Evolutionary conservation across 2,888 invertebrate species (phyloP).

Genomic region (Scaptomyza tumidula): DNA sequence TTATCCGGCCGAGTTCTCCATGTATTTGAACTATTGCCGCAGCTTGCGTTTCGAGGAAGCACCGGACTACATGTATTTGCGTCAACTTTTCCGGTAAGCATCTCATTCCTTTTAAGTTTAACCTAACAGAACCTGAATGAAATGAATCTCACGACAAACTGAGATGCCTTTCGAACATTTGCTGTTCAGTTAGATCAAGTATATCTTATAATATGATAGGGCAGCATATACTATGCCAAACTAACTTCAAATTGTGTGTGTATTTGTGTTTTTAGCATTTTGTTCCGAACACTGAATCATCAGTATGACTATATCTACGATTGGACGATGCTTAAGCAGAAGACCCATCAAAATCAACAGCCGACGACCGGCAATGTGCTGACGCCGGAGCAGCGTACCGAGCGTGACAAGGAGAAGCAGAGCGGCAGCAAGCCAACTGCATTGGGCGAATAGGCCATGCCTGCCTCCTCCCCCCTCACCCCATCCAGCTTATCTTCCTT

Average conservation of each 20-base stretch:
- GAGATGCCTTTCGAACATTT: too few relatives aligned
- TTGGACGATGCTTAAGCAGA: slow-evolving; percentile 99
- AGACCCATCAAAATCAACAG: slow-evolving; percentile 85
- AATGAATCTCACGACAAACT: too few relatives aligned
- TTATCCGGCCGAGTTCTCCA: slow-evolving; percentile 99
- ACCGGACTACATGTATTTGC: slow-evolving; percentile 99
- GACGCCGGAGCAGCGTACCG: slow-evolving; percentile 78
- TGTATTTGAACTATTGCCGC: slow-evolving; percentile 99
- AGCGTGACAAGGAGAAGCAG: slow-evolving; percentile 81
- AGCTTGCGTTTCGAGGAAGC: slow-evolving; percentile 99
- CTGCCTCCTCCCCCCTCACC: background rate
- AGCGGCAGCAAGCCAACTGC: slow-evolving; percentile 63
- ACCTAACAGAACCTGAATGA: too few relatives aligned
- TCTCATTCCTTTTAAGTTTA: too few relatives aligned
- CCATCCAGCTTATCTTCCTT: background rate
- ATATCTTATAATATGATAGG: too few relatives aligned
- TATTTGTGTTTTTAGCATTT: slow-evolving; percentile 90
- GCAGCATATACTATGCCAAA: background rate
- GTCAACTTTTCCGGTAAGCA: slow-evolving; percentile 89
- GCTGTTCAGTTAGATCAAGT: too few relatives aligned
- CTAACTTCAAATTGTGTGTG: slow-evolving; percentile 4
- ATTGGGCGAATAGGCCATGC: slow-evolving; percentile 69
- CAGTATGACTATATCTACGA: slow-evolving; percentile 99
- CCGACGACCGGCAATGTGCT: slow-evolving; percentile 76
- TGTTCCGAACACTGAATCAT: slow-evolving; percentile 99